These are phyloP conservation scores for Turnix velox DNA, from an alignment of 2,113 vertebrate genomes.

Conservation along the genomic window DNA sequence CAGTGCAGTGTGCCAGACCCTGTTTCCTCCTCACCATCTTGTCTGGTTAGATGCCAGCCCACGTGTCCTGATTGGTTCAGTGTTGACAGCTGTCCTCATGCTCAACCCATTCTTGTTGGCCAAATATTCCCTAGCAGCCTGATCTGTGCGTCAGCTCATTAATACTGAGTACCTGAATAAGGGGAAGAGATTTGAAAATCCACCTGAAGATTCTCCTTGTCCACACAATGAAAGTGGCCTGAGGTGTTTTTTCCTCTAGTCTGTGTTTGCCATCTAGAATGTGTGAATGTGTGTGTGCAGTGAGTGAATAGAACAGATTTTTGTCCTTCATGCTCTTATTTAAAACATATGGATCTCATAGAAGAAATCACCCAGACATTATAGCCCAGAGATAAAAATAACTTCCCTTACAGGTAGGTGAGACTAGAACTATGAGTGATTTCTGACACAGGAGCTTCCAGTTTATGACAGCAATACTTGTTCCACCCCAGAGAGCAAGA, in stretches of 20 bases:
- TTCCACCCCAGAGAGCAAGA: neutral
- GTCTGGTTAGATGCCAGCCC: neutral
- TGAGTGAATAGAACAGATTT: neutral
- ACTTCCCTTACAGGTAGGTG: neutral
- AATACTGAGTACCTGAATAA: neutral
- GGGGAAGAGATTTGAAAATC: neutral
- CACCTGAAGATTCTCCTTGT: neutral
- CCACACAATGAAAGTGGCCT: neutral
- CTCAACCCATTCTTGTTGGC: neutral
- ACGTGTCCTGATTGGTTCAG: neutral
- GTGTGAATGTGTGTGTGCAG: no score
- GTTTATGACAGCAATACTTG: neutral
- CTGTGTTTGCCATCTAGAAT: neutral
- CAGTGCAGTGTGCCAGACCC: accelerated
- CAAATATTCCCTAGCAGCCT: neutral
- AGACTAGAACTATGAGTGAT: neutral
- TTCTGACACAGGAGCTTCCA: neutral
- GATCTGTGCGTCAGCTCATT: neutral
- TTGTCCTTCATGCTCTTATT: neutral
- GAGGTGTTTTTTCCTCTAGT: neutral
- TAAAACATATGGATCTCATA: neutral
- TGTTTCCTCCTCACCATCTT: neutral
- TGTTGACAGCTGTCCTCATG: neutral
- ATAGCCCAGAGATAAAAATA: neutral
- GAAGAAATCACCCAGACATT: neutral